Evolutionary conservation across 2,888 invertebrate genomes (phyloP).

Genomic region (Drosophila paracracens): DNA sequence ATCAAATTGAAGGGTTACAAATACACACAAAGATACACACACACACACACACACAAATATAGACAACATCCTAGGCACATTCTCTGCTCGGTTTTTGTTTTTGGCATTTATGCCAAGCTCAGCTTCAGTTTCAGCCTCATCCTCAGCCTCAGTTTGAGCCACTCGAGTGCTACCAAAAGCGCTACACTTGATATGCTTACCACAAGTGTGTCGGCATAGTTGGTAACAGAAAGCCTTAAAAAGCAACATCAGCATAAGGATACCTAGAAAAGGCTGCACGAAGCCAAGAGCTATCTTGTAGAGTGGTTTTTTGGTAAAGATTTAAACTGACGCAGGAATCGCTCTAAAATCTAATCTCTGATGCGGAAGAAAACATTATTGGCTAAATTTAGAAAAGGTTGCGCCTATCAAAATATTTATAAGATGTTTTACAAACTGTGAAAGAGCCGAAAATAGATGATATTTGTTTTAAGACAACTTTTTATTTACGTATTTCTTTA

Average conservation of each 20-base stretch:
- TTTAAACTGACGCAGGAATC: not conserved
- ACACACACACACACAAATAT: constrained; percentile 4
- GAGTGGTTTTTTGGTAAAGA: not conserved
- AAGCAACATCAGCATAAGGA: not conserved
- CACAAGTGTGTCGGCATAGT: constrained; percentile 20
- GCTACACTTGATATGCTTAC: constrained; percentile 35
- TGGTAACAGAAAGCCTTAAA: constrained; percentile 17
- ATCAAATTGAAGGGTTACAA: constrained; percentile 74
- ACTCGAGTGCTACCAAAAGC: constrained; percentile 51
- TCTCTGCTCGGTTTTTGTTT: constrained; percentile 29
- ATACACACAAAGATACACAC: constrained; percentile 28
- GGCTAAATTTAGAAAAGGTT: not conserved
- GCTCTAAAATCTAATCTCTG: not conserved
- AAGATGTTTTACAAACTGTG: not conserved
- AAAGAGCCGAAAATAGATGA: too few relatives aligned
- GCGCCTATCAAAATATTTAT: not conserved
- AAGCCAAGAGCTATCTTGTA: not conserved
- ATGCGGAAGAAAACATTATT: not conserved
- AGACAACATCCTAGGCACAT: constrained; percentile 32
- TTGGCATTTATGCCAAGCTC: constrained; percentile 67
- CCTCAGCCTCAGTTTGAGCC: not conserved
- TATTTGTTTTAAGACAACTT: too few relatives aligned
- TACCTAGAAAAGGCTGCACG: constrained; percentile 5
- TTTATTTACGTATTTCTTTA: too few relatives aligned
- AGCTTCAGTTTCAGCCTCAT: constrained; percentile 22